Percentiles rank a stretch among this genome's conserved stretches.
Evolutionary conservation across 2,113 vertebrate species (phyloP).

Genomic region (Lampris megalopsis): DNA sequence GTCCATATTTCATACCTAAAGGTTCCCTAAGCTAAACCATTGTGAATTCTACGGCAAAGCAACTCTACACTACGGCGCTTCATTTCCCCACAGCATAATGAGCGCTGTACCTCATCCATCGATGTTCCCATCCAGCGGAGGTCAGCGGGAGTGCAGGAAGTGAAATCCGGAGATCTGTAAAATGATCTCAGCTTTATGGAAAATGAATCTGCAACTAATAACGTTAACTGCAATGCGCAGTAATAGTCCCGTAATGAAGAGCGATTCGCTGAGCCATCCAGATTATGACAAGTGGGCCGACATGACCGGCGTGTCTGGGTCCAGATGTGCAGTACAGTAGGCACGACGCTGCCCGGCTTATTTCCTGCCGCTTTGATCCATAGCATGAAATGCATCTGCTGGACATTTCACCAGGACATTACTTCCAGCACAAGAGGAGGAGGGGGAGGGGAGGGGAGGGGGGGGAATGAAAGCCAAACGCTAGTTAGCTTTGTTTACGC

Average conservation of each 20-base stretch:
- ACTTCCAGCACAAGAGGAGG: conserved; percentile 8
- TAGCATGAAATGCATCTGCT: conserved; percentile 56
- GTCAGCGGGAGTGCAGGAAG: conserved; percentile 33
- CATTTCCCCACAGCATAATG: conserved; percentile 49
- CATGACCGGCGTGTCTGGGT: conserved; percentile 25
- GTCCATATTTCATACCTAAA: conserved; percentile 30
- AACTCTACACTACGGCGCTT: conserved; percentile 7
- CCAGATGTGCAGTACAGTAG: conserved; percentile 53
- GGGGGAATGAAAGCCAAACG: conserved; percentile 40
- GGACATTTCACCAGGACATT: conserved; percentile 37
- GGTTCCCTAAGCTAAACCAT: conserved; percentile 20
- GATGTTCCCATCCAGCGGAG: conserved; percentile 8
- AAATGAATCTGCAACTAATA: conserved; percentile 20
- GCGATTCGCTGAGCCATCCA: conserved; percentile 13
- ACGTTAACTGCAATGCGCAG: conserved; percentile 29
- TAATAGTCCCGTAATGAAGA: conserved; percentile 21
- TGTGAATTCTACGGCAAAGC: conserved; percentile 27
- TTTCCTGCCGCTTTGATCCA: conserved; percentile 62
- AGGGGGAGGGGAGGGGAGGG: too few species aligned
- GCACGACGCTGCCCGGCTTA: conserved; percentile 17
- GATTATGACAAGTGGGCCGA: conserved; percentile 26
- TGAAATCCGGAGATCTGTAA: conserved; percentile 33
- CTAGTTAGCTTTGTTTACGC: conserved; percentile 29
- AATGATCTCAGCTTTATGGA: conserved; percentile 25
- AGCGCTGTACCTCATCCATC: conserved; percentile 31